A percentile compares a stretch with the other conserved stretches of the same genome.
phyloP scores from a whole-genome alignment of 92 coral and sea anemone species.

The Zoanthus solanderi region DNA sequence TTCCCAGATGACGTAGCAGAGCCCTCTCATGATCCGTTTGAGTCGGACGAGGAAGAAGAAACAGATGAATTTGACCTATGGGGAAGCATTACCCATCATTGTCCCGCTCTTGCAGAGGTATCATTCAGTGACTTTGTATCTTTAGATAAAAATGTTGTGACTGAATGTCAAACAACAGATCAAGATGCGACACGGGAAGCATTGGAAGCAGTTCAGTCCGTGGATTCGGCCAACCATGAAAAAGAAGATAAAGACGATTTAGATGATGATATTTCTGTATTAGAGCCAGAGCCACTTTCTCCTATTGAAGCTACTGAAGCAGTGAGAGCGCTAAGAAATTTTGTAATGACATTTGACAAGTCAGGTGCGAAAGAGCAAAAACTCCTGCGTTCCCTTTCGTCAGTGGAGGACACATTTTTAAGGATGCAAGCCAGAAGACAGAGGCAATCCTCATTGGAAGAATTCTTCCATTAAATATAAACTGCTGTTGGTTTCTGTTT shows the following conservation, averaged over 20 bases:
- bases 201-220: slow-evolving; percentile 56
- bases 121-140: slow-evolving; percentile 52
- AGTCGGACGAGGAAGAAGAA: slow-evolving; percentile 63
- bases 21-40: slow-evolving; percentile 56
- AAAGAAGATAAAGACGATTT: slow-evolving; percentile 29
- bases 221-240: slow-evolving; percentile 26
- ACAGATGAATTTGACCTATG: slow-evolving; percentile 45
- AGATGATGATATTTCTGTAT: slow-evolving; percentile 24
- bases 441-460: slow-evolving; percentile 23
- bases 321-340: slow-evolving; percentile 37
- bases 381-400: slow-evolving; percentile 25
- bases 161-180: slow-evolving; percentile 52
- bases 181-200: slow-evolving; percentile 54
- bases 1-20: slow-evolving; percentile 53
- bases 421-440: slow-evolving; percentile 1
- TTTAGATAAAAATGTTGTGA: slow-evolving; percentile 34
- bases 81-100: slow-evolving; percentile 56
- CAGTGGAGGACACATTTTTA: background rate
- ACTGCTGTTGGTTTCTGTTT: slow-evolving; percentile 46
- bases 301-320: background rate
- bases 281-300: slow-evolving; percentile 18
- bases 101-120: slow-evolving; percentile 34
- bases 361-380: slow-evolving; percentile 48
- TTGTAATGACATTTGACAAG: slow-evolving; percentile 37
- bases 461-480: slow-evolving; percentile 30